These are phyloP conservation scores for Lordiphosa clarofinis DNA, from an alignment of 1,140 invertebrate species.

Conservation along the genomic window DNA sequence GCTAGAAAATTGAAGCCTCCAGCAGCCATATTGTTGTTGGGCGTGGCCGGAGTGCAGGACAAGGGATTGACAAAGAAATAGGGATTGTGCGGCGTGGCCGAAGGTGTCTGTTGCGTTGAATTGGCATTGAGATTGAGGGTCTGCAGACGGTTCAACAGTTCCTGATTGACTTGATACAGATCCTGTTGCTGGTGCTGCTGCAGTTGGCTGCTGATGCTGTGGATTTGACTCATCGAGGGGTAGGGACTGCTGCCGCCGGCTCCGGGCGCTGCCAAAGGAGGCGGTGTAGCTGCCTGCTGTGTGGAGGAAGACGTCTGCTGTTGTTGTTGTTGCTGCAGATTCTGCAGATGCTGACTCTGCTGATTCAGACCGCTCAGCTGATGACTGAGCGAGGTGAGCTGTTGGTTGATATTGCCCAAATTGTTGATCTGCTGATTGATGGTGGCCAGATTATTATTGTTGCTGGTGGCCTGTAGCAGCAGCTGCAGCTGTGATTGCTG, in stretches of 20 bases:
- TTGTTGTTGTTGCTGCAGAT: constrained; percentile 75
- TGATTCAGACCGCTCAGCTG: constrained; percentile 78
- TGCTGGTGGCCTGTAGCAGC: constrained; percentile 74
- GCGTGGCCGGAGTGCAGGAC: constrained; percentile 66
- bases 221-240: constrained; percentile 72
- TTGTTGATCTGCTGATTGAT: constrained; percentile 79
- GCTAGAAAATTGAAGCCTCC: constrained; percentile 66
- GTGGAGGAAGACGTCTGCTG: constrained; percentile 19
- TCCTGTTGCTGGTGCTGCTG: constrained; percentile 70
- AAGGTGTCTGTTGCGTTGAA: constrained; percentile 36
- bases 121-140: constrained; percentile 79
- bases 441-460: constrained; percentile 77
- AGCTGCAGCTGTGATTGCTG: constrained; percentile 71
- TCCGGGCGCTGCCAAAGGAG: constrained; percentile 4
- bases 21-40: constrained; percentile 51
- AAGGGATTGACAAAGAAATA: constrained; percentile 78
- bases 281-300: constrained; percentile 36
- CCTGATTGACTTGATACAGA: constrained; percentile 80
- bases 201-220: constrained; percentile 69
- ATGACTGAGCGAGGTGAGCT: constrained; percentile 73
- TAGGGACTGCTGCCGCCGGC: constrained; percentile 44
- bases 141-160: constrained; percentile 83
- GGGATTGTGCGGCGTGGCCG: constrained; percentile 59
- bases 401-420: constrained; percentile 77
- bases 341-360: constrained; percentile 78